Evolutionary conservation across 2,797 vertebrate genomes (phyloP).

Genomic region (Cercopithecus petaurista): DNA sequence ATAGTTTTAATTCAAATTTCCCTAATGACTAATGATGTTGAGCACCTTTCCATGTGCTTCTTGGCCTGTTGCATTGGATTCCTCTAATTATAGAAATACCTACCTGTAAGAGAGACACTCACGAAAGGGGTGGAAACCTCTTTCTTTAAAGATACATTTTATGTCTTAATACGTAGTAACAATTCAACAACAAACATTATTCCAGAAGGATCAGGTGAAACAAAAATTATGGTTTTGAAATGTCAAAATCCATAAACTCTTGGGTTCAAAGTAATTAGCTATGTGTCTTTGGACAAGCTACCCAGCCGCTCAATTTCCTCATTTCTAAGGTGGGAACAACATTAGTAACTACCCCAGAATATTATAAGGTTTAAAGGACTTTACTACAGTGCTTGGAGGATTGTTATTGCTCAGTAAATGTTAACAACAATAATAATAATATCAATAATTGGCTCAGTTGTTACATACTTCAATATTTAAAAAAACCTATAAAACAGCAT

Average conservation of each 20-base stretch:
- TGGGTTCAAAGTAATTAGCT: background rate
- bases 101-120: background rate
- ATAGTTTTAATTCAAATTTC: background rate
- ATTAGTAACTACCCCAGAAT: background rate
- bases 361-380: background rate
- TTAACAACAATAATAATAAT: background rate
- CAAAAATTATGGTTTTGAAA: background rate
- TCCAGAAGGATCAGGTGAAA: background rate
- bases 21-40: background rate
- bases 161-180: background rate
- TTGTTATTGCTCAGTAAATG: background rate
- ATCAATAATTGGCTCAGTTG: background rate
- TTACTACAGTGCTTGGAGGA: background rate
- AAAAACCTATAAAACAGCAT: background rate
- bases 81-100: background rate
- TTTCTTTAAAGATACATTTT: background rate
- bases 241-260: background rate
- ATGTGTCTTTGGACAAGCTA: background rate
- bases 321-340: background rate
- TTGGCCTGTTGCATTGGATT: background rate
- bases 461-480: background rate
- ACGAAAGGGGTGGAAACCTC: background rate
- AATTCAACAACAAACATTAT: background rate
- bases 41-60: background rate
- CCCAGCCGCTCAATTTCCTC: background rate